Conservation (phyloP, 2,113 vertebrate genomes). For the Scophthalmus maximus region DNA sequence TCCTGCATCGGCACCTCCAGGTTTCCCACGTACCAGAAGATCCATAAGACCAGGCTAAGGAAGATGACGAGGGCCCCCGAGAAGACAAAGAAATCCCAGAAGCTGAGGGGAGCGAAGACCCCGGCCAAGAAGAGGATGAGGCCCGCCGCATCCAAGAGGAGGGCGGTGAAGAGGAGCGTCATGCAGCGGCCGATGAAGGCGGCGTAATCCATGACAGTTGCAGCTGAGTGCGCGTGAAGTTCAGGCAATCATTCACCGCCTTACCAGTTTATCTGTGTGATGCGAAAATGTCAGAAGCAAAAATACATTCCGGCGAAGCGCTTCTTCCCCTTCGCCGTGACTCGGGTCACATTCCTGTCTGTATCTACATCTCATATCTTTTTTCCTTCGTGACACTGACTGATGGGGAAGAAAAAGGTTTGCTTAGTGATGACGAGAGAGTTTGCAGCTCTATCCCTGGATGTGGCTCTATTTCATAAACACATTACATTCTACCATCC, state of each 20-base stretch:
- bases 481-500: conserved; percentile 1
- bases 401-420: conserved; percentile 2
- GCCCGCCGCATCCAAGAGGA: conserved; percentile 79
- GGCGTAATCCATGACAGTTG: conserved; percentile 54
- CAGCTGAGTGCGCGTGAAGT: too few species aligned
- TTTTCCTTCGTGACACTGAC: background rate
- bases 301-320: background rate
- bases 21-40: conserved; percentile 88
- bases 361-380: conserved; percentile 35
- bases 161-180: conserved; percentile 67
- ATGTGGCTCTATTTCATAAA: conserved; percentile 12
- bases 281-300: background rate
- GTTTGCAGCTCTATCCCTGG: background rate
- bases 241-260: background rate
- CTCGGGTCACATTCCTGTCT: conserved; percentile 45
- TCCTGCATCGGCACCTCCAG: conserved; percentile 75
- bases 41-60: conserved; percentile 88
- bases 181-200: conserved; percentile 76
- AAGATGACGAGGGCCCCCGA: conserved; percentile 82
- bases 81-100: conserved; percentile 88
- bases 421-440: conserved; percentile 24
- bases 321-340: background rate
- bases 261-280: background rate
- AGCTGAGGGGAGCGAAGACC: conserved; percentile 74
- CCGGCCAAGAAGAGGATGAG: conserved; percentile 84